Conservation (phyloP, 2,113 vertebrate genomes). For the Ptilonorhynchus violaceus region DNA sequence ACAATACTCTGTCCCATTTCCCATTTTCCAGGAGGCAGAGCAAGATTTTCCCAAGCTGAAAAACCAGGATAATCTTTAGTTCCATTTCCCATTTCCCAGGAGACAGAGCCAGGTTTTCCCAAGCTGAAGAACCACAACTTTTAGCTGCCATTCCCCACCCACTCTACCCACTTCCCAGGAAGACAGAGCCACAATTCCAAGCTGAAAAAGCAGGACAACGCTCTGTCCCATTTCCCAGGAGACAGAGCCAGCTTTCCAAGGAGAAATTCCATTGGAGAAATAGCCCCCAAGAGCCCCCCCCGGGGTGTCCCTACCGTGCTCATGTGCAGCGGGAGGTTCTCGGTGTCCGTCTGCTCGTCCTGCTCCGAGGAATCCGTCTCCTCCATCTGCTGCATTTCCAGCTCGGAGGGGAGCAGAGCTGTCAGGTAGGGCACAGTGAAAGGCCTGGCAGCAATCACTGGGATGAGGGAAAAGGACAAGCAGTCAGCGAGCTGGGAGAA, state of each 20-base stretch:
- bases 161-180: not conserved
- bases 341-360: constrained; percentile 93
- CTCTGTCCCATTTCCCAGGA: not conserved
- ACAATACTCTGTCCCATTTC: not conserved
- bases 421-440: constrained; percentile 91
- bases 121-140: fast-evolving
- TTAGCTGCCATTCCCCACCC: not conserved
- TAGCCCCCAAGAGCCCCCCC: not conserved
- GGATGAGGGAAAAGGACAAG: not conserved
- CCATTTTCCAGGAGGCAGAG: too few relatives aligned
- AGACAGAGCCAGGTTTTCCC: fast-evolving
- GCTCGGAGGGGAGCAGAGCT: constrained; percentile 92
- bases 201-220: fast-evolving
- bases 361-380: constrained; percentile 97
- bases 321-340: constrained; percentile 84
- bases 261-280: not conserved
- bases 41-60: not conserved
- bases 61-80: too few relatives aligned
- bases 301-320: constrained; percentile 67
- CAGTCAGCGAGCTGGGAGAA: not conserved
- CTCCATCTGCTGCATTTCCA: constrained; percentile 94
- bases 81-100: not conserved
- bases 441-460: constrained; percentile 92
- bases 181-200: not conserved
- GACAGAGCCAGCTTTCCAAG: not conserved